A percentile compares a stretch with the other conserved stretches of the same genome.
Conservation (phyloP, 2,888 invertebrate species). For the Nomada goodeniana region DNA sequence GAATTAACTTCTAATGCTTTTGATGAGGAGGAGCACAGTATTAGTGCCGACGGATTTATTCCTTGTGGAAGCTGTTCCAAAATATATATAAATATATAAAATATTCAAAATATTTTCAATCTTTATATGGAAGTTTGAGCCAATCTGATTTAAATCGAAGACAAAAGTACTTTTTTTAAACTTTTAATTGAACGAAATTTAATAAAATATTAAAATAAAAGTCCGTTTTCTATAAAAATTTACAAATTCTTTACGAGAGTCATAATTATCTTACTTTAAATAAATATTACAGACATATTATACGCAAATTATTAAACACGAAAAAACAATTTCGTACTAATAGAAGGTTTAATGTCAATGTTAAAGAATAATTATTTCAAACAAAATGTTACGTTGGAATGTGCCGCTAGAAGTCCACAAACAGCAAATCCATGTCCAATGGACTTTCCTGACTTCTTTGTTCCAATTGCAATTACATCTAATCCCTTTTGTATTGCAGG, state of each 20-base stretch:
- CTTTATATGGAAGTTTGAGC: too few relatives aligned
- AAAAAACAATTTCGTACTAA: too few relatives aligned
- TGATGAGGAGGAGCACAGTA: slow-evolving; percentile 87
- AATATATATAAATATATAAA: neutral
- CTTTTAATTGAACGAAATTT: neutral
- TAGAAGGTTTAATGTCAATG: too few relatives aligned
- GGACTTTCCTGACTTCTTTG: slow-evolving; percentile 88
- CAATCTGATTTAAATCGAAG: too few relatives aligned
- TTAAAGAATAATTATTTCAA: slow-evolving; percentile 12
- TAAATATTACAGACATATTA: too few relatives aligned
- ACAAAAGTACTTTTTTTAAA: too few relatives aligned
- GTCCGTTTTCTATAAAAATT: neutral
- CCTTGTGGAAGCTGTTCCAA: slow-evolving; percentile 53
- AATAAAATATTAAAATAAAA: neutral
- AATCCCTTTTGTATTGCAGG: slow-evolving; percentile 88
- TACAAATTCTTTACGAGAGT: too few relatives aligned
- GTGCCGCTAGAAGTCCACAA: slow-evolving; percentile 85
- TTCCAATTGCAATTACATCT: slow-evolving; percentile 88
- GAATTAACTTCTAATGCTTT: slow-evolving; percentile 71
- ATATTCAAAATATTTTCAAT: neutral
- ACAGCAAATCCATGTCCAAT: slow-evolving; percentile 89
- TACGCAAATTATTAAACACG: too few relatives aligned
- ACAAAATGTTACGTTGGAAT: slow-evolving; percentile 45
- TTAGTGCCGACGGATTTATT: slow-evolving; percentile 86
- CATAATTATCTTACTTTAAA: too few relatives aligned